A percentile compares a stretch with the other conserved stretches of the same genome.
These are phyloP conservation scores for Otocyon megalotis DNA, from an alignment of 2,113 vertebrate genomes.

Conservation along the genomic window DNA sequence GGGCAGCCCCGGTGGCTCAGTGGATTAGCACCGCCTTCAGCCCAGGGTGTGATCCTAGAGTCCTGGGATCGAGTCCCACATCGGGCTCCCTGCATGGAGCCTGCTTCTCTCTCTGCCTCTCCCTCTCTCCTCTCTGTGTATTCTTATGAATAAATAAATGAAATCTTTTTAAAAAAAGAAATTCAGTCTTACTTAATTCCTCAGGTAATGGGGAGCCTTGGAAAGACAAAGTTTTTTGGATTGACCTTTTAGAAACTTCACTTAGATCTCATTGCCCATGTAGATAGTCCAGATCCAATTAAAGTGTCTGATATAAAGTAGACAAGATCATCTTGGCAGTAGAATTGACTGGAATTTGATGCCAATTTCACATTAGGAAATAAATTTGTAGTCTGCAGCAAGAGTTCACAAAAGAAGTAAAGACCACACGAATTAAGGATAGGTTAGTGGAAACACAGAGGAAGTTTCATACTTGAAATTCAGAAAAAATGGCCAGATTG, in stretches of 20 bases:
- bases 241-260: slow-evolving; percentile 23
- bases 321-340: slow-evolving; percentile 22
- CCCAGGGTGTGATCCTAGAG: no score
- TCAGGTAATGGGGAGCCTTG: not conserved
- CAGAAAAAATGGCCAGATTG: not conserved
- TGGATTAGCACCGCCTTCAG: no score
- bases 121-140: no score
- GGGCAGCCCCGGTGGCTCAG: no score
- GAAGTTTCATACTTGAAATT: slow-evolving; percentile 22
- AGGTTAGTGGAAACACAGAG: not conserved
- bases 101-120: no score
- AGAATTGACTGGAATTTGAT: slow-evolving; percentile 16
- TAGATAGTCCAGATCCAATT: not conserved
- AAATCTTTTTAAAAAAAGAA: no score
- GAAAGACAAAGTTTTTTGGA: not conserved
- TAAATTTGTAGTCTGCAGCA: not conserved
- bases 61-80: no score
- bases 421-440: not conserved
- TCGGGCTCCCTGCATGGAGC: no score
- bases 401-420: not conserved
- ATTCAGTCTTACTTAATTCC: not conserved
- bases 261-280: not conserved
- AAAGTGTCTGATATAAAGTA: slow-evolving; percentile 30
- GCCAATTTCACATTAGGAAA: slow-evolving; percentile 16
- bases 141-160: no score